These are phyloP conservation scores for Microcebus lehilahytsara DNA, from an alignment of 2,113 vertebrate genomes.

Conservation along the genomic window DNA sequence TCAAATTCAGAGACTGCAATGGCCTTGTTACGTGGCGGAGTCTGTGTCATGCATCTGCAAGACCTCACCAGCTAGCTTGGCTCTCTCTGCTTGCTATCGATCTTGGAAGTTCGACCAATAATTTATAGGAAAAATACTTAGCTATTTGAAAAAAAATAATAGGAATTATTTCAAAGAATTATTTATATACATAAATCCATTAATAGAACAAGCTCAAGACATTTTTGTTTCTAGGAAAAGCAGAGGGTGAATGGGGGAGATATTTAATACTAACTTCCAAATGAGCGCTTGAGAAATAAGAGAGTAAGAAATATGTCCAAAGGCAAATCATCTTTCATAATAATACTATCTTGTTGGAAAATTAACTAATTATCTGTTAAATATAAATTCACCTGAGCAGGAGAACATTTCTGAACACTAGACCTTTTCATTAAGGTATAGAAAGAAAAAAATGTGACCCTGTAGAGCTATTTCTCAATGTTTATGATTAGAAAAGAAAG, in stretches of 20 bases:
- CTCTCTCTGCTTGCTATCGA: neutral
- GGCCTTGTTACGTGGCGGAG: neutral
- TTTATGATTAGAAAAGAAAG: slow-evolving; percentile 56
- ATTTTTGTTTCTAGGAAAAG: neutral
- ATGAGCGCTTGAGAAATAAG: neutral
- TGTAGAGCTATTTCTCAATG: slow-evolving; percentile 1
- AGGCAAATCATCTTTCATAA: neutral
- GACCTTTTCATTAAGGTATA: neutral
- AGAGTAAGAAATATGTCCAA: slow-evolving; percentile 7
- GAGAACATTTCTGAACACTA: slow-evolving; percentile 36
- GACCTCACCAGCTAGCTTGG: neutral
- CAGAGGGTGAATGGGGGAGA: neutral
- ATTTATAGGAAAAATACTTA: neutral
- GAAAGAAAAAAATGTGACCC: neutral
- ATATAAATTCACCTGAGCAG: neutral
- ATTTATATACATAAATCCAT: neutral
- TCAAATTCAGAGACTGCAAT: no score
- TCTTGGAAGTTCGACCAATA: neutral
- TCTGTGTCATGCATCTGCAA: neutral
- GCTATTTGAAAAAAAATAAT: neutral
- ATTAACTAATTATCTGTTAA: slow-evolving; percentile 37
- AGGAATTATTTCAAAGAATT: neutral
- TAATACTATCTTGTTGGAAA: slow-evolving; percentile 20
- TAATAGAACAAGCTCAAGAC: neutral
- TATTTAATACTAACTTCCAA: neutral